Base-by-base conservation (phyloP, 2,888 invertebrate genomes). In the Troglohyphantes excavatus region DNA sequence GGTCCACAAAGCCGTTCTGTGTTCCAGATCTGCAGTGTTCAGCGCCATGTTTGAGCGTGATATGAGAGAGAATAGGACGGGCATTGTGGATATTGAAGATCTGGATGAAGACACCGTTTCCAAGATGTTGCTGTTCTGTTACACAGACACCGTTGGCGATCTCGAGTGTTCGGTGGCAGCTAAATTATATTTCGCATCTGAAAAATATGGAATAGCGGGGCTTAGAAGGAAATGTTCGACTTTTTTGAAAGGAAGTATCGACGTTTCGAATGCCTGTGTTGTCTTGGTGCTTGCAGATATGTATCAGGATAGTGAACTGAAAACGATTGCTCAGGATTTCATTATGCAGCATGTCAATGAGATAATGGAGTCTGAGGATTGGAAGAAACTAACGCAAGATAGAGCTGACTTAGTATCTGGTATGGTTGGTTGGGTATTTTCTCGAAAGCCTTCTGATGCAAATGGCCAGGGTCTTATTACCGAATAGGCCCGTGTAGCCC, bases 1-100 rank as follows among this genome's bases (percentile, higher is more conserved):
- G 11, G 70, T 39, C 11, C 70, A 70, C 39, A 29, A 70, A 39
- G 21, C 70, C n/a, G 11, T 70, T 33, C 39, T 70, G n/a, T 11
- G 21, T 70, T 33, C 70, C 9, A 13, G 39, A 9, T 70, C 70
- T 2, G 17, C 33, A 7, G 70, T 70, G 2, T 70, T 70, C 39
- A n/a, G n/a, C 2, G 39, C 33, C n/a, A 70, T 70, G 70, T 70
- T 70, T 11, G 29, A 29, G 17, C 21, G 5, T n/a, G 70, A 70
- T 2, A 70, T 70, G 70, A n/a, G 7, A 9, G 70, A 70, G 19
- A 33, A 11, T n/a, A 2, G 21, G 3, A 19, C 39, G 9, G 70
- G 33, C n/a, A 6, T 19, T n/a, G 39, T 70, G 5, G 39, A 19
- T n/a, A 70, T 70, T 21, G 2, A 27, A 17, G 70, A 70, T 39